These are phyloP conservation scores for Sigmodon hispidus DNA, from an alignment of 2,113 vertebrate species.

Conservation along the genomic window DNA sequence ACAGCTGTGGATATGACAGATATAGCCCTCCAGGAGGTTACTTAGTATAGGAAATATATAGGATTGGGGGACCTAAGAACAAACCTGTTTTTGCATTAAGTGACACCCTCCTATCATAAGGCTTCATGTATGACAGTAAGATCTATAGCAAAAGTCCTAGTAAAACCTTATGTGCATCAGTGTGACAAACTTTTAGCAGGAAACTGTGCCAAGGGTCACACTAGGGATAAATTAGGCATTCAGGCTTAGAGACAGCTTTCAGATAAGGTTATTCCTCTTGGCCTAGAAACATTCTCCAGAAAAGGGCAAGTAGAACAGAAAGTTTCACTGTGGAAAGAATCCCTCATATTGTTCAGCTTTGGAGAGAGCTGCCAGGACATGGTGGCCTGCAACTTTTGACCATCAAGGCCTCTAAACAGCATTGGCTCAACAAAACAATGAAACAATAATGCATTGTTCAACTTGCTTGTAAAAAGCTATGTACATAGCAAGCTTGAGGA, in stretches of 20 bases:
- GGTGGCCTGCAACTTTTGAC: neutral
- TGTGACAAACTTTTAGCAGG: neutral
- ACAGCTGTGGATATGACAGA: neutral
- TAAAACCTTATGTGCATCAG: neutral
- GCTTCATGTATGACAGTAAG: neutral
- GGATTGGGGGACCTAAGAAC: neutral
- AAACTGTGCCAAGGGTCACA: neutral
- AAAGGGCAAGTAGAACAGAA: neutral
- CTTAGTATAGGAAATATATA: neutral
- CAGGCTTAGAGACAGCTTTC: neutral
- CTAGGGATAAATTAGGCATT: neutral
- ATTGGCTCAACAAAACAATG: neutral
- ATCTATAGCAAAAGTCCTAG: neutral
- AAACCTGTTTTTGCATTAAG: neutral
- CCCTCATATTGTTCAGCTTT: neutral
- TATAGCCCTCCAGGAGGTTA: neutral
- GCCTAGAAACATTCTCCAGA: neutral
- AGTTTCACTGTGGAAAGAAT: neutral
- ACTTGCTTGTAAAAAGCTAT: neutral
- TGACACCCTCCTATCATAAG: neutral
- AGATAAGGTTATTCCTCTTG: neutral
- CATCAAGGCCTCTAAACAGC: too few species aligned
- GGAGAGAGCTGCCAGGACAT: neutral
- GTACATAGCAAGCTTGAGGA: neutral
- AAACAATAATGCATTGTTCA: neutral